These are phyloP conservation scores for Microctonus hyperodae DNA, from an alignment of 2,888 invertebrate genomes.

Conservation along the genomic window DNA sequence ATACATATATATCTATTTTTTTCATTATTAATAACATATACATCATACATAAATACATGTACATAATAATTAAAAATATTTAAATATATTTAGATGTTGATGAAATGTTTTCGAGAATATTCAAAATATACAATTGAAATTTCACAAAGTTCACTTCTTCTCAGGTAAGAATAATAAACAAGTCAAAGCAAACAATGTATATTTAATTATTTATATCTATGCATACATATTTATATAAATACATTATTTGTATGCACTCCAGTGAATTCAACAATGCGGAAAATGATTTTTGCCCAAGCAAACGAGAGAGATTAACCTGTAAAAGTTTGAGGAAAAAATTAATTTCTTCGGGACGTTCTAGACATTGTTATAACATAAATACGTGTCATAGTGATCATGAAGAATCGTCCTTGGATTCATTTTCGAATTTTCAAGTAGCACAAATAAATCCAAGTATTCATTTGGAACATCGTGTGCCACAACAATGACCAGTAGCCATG, in stretches of 20 bases:
- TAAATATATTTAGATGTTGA: not conserved
- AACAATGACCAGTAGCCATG: slow-evolving; percentile 34
- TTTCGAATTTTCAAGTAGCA: slow-evolving; percentile 32
- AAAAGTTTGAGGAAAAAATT: slow-evolving; percentile 16
- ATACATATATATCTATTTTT: no score
- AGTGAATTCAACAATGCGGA: not conserved
- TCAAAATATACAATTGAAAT: not conserved
- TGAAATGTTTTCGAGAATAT: not conserved
- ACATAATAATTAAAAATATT: not conserved
- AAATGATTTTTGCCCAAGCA: not conserved
- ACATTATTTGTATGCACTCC: not conserved
- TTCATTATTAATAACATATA: not conserved
- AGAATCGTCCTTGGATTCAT: slow-evolving; percentile 5
- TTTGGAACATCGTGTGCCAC: slow-evolving; percentile 45
- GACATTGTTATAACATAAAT: not conserved
- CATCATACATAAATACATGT: not conserved
- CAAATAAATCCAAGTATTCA: slow-evolving; percentile 48
- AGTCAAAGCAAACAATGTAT: not conserved
- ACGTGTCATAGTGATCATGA: not conserved
- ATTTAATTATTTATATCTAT: not conserved
- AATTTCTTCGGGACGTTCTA: not conserved
- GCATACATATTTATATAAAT: not conserved
- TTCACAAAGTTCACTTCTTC: not conserved
- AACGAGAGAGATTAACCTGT: not conserved
- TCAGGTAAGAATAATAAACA: not conserved